phyloP scores from a whole-genome alignment of 2,113 vertebrate species.

The Sylvietta virens region DNA sequence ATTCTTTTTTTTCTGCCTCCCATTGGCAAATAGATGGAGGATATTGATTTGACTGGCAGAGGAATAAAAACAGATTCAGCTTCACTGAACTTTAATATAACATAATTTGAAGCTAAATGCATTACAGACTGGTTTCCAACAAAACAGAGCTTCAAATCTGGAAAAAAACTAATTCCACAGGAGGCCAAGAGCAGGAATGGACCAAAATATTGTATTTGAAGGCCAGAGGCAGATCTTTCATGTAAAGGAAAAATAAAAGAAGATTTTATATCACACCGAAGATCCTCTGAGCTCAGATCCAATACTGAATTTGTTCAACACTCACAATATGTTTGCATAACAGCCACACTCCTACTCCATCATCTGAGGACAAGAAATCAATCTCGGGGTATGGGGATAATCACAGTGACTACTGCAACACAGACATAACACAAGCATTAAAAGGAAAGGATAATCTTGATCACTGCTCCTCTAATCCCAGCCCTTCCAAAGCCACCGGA shows the following conservation, averaged over 20 bases:
- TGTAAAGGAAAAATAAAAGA: background rate
- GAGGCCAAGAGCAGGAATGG: background rate
- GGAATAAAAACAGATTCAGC: slow-evolving; percentile 40
- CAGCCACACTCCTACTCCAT: background rate
- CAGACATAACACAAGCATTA: background rate
- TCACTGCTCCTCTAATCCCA: slow-evolving; percentile 3
- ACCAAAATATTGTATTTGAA: background rate
- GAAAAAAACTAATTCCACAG: background rate
- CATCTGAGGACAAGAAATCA: background rate
- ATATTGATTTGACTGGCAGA: slow-evolving; percentile 13
- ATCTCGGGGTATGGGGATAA: background rate
- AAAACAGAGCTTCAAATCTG: background rate
- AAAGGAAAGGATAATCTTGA: slow-evolving; percentile 11
- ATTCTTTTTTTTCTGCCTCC: background rate
- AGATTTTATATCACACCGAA: background rate
- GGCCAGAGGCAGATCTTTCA: background rate
- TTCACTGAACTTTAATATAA: slow-evolving; percentile 45
- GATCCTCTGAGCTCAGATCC: background rate
- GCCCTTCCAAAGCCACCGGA: background rate
- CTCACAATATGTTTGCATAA: background rate
- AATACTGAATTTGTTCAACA: background rate
- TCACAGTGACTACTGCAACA: background rate
- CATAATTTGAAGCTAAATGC: slow-evolving; percentile 4
- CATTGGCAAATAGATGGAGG: slow-evolving; percentile 4
- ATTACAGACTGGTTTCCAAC: background rate